Evolutionary conservation across 2,113 vertebrate genomes (phyloP).

Genomic region (Ammodramus savannarum): DNA sequence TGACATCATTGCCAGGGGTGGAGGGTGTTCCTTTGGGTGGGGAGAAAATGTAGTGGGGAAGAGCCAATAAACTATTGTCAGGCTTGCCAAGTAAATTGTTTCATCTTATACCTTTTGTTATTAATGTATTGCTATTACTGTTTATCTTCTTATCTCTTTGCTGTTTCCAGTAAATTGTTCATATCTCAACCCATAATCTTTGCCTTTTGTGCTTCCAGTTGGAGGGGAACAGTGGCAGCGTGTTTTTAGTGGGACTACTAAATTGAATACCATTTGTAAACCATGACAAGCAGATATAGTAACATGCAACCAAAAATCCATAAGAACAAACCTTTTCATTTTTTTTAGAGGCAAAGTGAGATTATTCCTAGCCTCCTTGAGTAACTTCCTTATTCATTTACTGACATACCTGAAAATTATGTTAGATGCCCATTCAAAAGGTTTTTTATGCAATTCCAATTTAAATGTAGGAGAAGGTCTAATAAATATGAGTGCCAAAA

Average conservation of each 20-base stretch:
- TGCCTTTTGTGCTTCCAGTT: neutral
- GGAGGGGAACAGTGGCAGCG: fast-evolving
- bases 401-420: neutral
- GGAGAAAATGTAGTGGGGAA: neutral
- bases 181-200: neutral
- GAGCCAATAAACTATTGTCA: neutral
- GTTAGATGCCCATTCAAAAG: neutral
- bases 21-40: fast-evolving
- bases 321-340: neutral
- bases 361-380: neutral
- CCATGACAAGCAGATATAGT: fast-evolving
- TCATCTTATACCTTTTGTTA: neutral
- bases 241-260: neutral
- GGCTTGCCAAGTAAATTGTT: neutral
- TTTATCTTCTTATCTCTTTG: neutral
- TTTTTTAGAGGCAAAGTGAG: neutral
- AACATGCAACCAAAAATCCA: neutral
- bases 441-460: neutral
- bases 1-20: neutral
- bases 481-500: neutral
- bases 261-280: neutral
- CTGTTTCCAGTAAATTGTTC: neutral
- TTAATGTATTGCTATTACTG: neutral
- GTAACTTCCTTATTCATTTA: neutral
- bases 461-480: neutral